Percentiles rank a stretch among this genome's conserved stretches.
phyloP scores from a whole-genome alignment of 2,888 invertebrate species.

The Pristionchus maxplancki region DNA sequence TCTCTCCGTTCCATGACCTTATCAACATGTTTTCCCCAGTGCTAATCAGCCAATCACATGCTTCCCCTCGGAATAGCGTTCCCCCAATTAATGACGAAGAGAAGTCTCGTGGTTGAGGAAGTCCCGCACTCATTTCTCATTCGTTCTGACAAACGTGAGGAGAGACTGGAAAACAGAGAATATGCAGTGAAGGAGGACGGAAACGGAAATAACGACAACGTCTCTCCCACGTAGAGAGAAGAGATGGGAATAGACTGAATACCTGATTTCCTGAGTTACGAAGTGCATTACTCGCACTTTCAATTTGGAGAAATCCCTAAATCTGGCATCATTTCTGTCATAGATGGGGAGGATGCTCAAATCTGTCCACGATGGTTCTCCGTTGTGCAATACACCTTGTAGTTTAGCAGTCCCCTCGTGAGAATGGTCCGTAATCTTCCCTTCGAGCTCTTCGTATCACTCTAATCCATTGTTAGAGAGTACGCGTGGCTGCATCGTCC shows the following conservation, averaged over 20 bases:
- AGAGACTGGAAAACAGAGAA: not conserved
- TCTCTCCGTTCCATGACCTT: not conserved
- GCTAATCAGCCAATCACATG: not conserved
- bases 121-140: no score
- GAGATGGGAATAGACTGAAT: not conserved
- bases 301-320: not conserved
- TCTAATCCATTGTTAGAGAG: slow-evolving; percentile 14
- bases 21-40: not conserved
- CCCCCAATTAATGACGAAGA: not conserved
- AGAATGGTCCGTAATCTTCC: not conserved
- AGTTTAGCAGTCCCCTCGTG: not conserved
- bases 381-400: not conserved
- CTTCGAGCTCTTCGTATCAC: not conserved
- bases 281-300: not conserved
- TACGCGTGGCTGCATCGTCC: not conserved
- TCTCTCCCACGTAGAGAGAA: not conserved
- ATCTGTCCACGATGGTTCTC: not conserved
- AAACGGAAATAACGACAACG: not conserved
- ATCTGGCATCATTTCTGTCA: not conserved
- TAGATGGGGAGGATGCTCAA: not conserved
- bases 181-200: not conserved
- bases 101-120: not conserved
- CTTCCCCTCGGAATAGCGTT: not conserved
- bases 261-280: not conserved
- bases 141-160: not conserved